phyloP scores from a whole-genome alignment of 2,797 vertebrate species.

The Alauda arvensis region DNA sequence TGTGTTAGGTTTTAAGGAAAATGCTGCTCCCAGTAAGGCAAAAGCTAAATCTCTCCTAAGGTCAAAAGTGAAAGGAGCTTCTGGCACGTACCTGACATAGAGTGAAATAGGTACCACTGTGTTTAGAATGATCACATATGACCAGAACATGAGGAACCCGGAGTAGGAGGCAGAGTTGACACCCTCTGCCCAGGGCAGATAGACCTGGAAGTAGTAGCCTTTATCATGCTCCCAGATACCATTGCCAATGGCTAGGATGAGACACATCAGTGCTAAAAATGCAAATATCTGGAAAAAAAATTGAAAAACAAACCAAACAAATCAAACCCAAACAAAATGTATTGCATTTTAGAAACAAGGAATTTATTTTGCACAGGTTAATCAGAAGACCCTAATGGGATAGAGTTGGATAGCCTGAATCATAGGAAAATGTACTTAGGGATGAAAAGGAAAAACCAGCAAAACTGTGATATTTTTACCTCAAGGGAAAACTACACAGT shows the following conservation, averaged over 20 bases:
- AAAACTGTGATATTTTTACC: not conserved
- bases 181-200: slow-evolving; percentile 78
- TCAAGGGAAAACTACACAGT: not conserved
- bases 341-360: not conserved
- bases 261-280: slow-evolving; percentile 83
- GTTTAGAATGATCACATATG: slow-evolving; percentile 94
- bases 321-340: not conserved
- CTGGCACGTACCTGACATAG: slow-evolving; percentile 85
- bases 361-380: not conserved
- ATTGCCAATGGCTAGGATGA: slow-evolving; percentile 84
- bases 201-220: slow-evolving; percentile 81
- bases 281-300: slow-evolving; percentile 83
- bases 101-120: slow-evolving; percentile 94
- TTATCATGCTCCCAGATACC: slow-evolving; percentile 82
- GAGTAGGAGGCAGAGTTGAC: slow-evolving; percentile 72
- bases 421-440: not conserved
- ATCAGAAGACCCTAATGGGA: not conserved
- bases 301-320: not conserved
- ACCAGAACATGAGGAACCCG: slow-evolving; percentile 88
- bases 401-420: not conserved
- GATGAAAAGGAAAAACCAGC: not conserved
- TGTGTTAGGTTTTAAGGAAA: not conserved
- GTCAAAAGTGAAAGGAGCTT: not conserved
- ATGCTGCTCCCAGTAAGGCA: not conserved
- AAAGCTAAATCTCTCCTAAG: not conserved